Evolutionary conservation across 2,113 vertebrate genomes (phyloP).

Genomic region (Steatornis caripensis): DNA sequence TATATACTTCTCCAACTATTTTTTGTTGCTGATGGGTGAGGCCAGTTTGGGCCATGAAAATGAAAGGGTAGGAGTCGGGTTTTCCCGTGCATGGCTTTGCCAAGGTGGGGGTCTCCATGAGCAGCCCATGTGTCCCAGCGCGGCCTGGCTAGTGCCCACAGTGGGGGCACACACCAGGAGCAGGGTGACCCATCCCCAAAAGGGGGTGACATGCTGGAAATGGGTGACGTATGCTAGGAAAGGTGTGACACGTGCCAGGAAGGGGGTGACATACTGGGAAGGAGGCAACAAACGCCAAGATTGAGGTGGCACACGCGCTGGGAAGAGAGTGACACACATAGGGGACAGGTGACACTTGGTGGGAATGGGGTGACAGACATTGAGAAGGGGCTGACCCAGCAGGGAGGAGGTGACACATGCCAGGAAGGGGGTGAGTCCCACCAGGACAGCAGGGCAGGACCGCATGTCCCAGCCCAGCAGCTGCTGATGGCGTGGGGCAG

Average conservation of each 20-base stretch:
- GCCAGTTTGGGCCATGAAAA: neutral
- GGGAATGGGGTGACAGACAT: neutral
- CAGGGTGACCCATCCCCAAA: neutral
- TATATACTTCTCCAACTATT: neutral
- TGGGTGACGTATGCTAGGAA: neutral
- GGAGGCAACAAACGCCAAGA: neutral
- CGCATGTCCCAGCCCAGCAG: neutral
- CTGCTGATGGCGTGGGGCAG: neutral
- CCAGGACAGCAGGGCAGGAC: neutral
- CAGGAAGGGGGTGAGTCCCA: neutral
- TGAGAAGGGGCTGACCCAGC: neutral
- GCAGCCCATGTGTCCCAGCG: neutral
- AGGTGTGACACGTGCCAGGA: no score
- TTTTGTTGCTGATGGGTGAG: neutral
- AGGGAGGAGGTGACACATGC: neutral
- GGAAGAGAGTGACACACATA: neutral
- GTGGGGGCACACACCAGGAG: neutral
- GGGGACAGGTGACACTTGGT: neutral
- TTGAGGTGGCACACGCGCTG: neutral
- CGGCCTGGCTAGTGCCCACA: neutral
- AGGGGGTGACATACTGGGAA: neutral
- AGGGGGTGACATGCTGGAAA: neutral
- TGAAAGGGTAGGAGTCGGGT: fast-evolving
- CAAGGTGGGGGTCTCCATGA: neutral
- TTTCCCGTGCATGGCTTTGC: neutral